Base-by-base conservation (phyloP, 2,113 vertebrate species). In the Corythornis madagascariensis region DNA sequence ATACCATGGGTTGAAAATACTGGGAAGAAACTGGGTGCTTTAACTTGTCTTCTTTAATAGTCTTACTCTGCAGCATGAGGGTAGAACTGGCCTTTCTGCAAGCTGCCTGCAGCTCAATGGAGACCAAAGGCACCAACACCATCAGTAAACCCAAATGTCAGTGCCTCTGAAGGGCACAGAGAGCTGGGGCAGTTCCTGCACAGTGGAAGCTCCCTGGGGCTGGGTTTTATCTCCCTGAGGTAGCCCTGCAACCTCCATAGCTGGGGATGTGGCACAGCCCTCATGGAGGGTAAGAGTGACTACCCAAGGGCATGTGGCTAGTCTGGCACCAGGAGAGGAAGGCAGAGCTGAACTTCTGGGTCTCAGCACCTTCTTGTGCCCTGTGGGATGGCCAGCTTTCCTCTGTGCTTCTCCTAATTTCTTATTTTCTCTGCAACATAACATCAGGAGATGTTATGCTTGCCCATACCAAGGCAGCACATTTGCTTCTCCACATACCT, bases 1-100 rank as follows among this genome's bases (percentile, higher is more conserved):
- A 2, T 6, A 2, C 35, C 18, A 12, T 0, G 1, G 22, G 42
- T 26, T 17, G 2, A 0, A 52, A 52, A 52, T 25, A 14, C 22
- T 52, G 4, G 33, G 33, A 69, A 64, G 7, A 43, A 90, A 61
- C 11, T 21, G 24, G 2, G 4, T 29, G 11, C 16, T 85, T n/a
- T 19, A 40, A 2, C 18, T 43, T 7, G 0, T 31, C 1, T 18
- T 43, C 24, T n/a, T 38, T 2, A 45, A 38, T 12, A 26, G 31
- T 16, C 11, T 86, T 6, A 12, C 29, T 9, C 42, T 18, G 8
- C 33, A 38, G 21, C 1, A 0, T 7, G 33, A 69, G 19, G 8
- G 10, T 43, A 47, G 35, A 52, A 18, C 19, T 5, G 3, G 4
- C 22, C 9, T 33, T 21, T 35, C 42, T 65, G 69, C 3, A 3